Conservation (phyloP, 2,113 vertebrate species). For the Ondatra zibethicus region DNA sequence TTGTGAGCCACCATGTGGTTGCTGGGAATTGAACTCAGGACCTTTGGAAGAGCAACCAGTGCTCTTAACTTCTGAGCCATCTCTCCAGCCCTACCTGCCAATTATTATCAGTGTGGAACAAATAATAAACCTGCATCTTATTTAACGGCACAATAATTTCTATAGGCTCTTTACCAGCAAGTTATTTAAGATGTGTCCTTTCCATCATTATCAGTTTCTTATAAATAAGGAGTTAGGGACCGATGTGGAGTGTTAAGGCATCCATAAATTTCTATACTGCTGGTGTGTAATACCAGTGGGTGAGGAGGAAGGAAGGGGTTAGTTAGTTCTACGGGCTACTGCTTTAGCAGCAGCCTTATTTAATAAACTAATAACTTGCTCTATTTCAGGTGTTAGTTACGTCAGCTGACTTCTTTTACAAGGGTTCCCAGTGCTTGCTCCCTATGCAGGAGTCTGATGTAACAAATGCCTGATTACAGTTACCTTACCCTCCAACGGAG, state of each 20-base stretch:
- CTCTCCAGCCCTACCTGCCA: background rate
- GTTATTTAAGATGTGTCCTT: background rate
- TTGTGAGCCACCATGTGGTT: too few relatives aligned
- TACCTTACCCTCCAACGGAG: background rate
- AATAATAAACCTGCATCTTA: background rate
- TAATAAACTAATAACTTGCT: background rate
- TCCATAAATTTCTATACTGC: background rate
- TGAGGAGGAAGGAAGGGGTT: background rate
- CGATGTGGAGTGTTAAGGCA: background rate
- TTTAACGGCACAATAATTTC: background rate
- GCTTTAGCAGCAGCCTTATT: background rate
- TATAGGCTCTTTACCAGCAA: background rate
- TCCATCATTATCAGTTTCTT: background rate
- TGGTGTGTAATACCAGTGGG: background rate
- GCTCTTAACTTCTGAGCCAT: too few relatives aligned
- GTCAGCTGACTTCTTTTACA: background rate
- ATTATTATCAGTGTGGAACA: background rate
- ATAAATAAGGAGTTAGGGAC: background rate
- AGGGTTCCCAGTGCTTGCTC: background rate
- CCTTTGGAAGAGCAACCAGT: too few relatives aligned
- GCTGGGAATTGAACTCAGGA: too few relatives aligned
- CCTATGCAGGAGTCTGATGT: background rate
- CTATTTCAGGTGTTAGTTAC: background rate
- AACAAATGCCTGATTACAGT: background rate
- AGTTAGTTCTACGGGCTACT: background rate